Percentiles rank a stretch among this genome's conserved stretches.
phyloP scores from a whole-genome alignment of 2,888 invertebrate genomes.

The Hemicrepidius hirtus region DNA sequence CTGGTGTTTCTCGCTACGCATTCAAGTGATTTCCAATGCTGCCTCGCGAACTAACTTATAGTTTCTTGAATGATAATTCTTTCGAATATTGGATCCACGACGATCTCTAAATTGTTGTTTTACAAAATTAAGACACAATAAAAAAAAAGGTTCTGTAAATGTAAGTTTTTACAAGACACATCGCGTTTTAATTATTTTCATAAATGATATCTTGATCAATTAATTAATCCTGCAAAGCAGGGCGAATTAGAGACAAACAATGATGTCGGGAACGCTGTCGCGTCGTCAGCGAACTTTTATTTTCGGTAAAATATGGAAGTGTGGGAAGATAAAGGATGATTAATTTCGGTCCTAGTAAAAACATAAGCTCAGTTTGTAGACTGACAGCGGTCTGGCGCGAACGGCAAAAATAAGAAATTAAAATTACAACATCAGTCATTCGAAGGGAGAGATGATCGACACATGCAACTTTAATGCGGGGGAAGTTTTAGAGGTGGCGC shows the following conservation, averaged over 20 bases:
- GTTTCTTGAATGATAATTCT: too few relatives aligned
- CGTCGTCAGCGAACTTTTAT: conserved; percentile 36
- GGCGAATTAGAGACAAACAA: conserved; percentile 29
- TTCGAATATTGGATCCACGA: too few relatives aligned
- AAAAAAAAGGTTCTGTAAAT: neutral
- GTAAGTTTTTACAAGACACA: neutral
- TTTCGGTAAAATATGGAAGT: conserved; percentile 37
- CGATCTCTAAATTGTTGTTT: too few relatives aligned
- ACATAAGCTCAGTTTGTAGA: conserved; percentile 39
- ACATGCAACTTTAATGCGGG: conserved; percentile 37
- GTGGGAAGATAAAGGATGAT: conserved; percentile 40
- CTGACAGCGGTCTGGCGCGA: conserved; percentile 12
- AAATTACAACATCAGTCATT: conserved; percentile 43
- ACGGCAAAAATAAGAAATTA: conserved; percentile 38
- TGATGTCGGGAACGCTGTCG: conserved; percentile 27
- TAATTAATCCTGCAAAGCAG: conserved; percentile 17
- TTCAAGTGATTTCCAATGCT: too few relatives aligned
- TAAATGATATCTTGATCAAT: conserved; percentile 24
- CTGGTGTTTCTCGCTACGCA: too few relatives aligned
- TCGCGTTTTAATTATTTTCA: conserved; percentile 1
- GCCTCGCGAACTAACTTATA: too few relatives aligned
- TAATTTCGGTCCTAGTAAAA: conserved; percentile 40
- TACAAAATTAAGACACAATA: too few relatives aligned
- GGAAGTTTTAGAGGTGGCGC: conserved; percentile 25
- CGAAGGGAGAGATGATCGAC: conserved; percentile 35